Evolutionary conservation across 2,797 vertebrate genomes (phyloP), one percentile per base, ranked within the genome.

Genomic region (Cuniculus paca): DNA sequence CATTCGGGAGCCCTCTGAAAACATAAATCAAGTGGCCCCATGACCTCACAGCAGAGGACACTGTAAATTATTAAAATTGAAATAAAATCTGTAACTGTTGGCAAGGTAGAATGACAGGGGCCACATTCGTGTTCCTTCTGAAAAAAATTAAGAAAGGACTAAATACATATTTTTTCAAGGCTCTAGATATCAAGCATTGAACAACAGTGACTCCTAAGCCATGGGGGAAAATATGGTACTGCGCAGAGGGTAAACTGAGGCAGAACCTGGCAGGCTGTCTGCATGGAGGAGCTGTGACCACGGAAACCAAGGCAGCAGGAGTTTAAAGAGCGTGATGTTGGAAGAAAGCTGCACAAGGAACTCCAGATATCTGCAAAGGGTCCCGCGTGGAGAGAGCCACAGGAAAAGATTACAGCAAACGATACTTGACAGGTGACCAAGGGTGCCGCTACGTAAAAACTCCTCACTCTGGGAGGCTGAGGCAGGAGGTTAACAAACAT

Each of bases 41-140:
- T 65, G 13, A 91, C 24, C n/a, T 74, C 78, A 91, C 9, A 95
- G 36, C 52, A 83, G 45, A 91, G 82, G 91, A 80, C 80, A 91
- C 80, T 48, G 6, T 19, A 77, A 42, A 77, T 78, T 52, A n/a
- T 52, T 50, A 78, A 28, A 78, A 20, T 34, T 24, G 13, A 75
- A 28, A 75, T 24, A 75, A 77, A 78, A 52, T n/a, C 31, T 52
- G 48, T 52, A 78, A 48, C 72, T 26, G 72, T 24, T 75, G 24
- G 26, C 42, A 75, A 75, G 26, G 26, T 48, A 26, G 72, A 6
- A 74, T 26, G 70, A 45, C 24, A 14, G 42, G 72, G 4, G 31
- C 20, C 68, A 70, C 24, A 45, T 74, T 48, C 48, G 6, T 31
- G 72, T 48, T 17, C 14, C 42, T 28, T 75, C 26, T 17, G 6